Conservation (phyloP, 2,797 vertebrate species). For the Champsocephalus gunnari region DNA sequence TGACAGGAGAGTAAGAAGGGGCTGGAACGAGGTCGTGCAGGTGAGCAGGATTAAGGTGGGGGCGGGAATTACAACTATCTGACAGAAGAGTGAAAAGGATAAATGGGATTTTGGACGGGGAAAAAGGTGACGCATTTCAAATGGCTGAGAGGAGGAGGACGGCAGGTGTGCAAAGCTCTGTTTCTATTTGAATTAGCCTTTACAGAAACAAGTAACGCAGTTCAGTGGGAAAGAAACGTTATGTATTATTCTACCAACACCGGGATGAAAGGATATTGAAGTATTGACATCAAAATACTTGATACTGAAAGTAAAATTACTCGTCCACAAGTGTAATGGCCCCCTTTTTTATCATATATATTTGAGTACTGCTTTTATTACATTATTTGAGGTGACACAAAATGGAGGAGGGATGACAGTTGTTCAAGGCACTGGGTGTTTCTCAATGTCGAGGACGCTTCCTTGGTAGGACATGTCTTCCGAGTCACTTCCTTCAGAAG, state of each 20-base stretch:
- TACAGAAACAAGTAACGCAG: background rate
- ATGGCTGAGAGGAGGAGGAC: background rate
- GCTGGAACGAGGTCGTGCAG: background rate
- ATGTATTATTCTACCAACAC: background rate
- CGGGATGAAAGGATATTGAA: background rate
- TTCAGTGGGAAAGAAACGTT: background rate
- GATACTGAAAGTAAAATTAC: too few species aligned
- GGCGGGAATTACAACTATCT: background rate
- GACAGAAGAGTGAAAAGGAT: conserved; percentile 17
- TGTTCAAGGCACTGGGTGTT: too few species aligned
- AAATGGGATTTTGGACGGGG: conserved; percentile 14
- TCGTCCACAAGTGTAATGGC: too few species aligned
- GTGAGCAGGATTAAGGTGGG: conserved; percentile 16
- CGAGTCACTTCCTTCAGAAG: too few species aligned
- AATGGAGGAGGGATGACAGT: too few species aligned
- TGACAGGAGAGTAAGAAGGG: conserved; percentile 8
- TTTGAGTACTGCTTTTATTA: too few species aligned
- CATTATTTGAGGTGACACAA: too few species aligned
- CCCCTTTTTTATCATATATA: too few species aligned
- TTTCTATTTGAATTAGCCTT: background rate
- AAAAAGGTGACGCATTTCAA: background rate
- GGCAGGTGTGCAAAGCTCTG: background rate
- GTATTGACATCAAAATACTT: too few species aligned
- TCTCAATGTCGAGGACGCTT: too few species aligned
- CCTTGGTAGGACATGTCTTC: too few species aligned